These are phyloP conservation scores for Drosophila tani DNA, from an alignment of 1,140 invertebrate genomes.

Conservation along the genomic window DNA sequence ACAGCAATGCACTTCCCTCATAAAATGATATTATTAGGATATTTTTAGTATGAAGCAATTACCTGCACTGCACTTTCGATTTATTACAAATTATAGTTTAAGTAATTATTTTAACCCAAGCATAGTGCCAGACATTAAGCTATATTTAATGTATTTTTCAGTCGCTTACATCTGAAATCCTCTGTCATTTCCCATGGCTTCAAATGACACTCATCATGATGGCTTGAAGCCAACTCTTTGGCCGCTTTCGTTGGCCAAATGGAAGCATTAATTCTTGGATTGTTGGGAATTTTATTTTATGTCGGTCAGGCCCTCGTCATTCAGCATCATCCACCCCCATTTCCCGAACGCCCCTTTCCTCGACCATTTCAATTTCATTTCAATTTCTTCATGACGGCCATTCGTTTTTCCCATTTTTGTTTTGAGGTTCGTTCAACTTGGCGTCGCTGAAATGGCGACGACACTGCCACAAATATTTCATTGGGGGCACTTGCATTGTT, in stretches of 20 bases:
- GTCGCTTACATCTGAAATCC: neutral
- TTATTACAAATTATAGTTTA: neutral
- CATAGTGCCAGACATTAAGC: too few species aligned
- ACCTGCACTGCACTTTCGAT: too few species aligned
- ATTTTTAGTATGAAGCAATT: too few species aligned
- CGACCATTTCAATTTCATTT: slow-evolving; percentile 18
- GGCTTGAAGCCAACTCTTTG: slow-evolving; percentile 16
- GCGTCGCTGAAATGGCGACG: slow-evolving; percentile 45
- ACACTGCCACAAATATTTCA: slow-evolving; percentile 71
- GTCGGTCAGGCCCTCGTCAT: slow-evolving; percentile 28
- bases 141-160: too few species aligned
- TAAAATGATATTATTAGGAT: too few species aligned
- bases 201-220: slow-evolving; percentile 1
- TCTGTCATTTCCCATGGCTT: neutral
- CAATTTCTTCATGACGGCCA: slow-evolving; percentile 11
- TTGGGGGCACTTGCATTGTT: slow-evolving; percentile 70
- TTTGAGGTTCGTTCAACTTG: slow-evolving; percentile 68
- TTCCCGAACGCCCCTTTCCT: neutral
- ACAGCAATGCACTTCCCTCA: too few species aligned
- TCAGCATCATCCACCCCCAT: neutral
- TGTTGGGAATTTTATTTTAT: slow-evolving; percentile 19
- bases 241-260: slow-evolving; percentile 8
- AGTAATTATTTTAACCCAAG: neutral
- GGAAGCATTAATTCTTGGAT: slow-evolving; percentile 10
- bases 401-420: slow-evolving; percentile 8